Evolutionary conservation across 2,113 vertebrate species (phyloP), one percentile per base, ranked within the genome.

Genomic region (Leucoraja erinaceus): DNA sequence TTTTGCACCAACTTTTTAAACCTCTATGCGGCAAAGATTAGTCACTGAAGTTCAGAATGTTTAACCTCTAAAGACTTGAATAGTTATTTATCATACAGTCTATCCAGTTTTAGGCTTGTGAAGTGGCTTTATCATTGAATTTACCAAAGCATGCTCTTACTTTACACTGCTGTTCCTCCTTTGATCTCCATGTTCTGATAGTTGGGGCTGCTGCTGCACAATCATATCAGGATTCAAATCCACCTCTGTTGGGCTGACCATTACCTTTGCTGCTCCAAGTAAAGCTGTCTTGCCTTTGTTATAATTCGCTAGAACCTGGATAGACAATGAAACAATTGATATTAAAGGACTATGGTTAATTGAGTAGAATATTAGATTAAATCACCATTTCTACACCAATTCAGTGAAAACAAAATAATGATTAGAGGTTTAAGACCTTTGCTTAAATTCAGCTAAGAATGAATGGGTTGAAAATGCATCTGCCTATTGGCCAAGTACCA

Each of bases 231-330:
- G 98, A 78, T 98, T 98, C 95, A 99, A 96, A 96, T 99, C 99
- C 95, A 99, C 98, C 94, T 99, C 98, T 0, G 99, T 99, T 75
- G 99, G 99, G 95, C 99, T 99, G 95, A 99, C 99, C 98, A 99
- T 99, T 95, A 99, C 97, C 96, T 99, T 99, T 72, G 99, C 99
- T 56, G 99, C 99, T 0, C 98, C 99, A 0, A 99, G 97, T 94
- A 99, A 95, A 93, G 99, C 99, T 0, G 99, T 99, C 95, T 99
- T 99, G 28, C 99, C 99, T 94, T 99, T 99, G 95, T 99, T 99
- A 95, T 99, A 99, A 95, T 99, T 99, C 96, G 99, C 98, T 95
- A 99, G 95, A 94, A 99, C 99, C 99, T 99, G 94, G 25, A 31
- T 70, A 8, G 59, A 56, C 31, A 90, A 47, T 18, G 38, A 77